Evolutionary conservation across 2,797 vertebrate species (phyloP).

Genomic region (Ambastaia sidthimunki): DNA sequence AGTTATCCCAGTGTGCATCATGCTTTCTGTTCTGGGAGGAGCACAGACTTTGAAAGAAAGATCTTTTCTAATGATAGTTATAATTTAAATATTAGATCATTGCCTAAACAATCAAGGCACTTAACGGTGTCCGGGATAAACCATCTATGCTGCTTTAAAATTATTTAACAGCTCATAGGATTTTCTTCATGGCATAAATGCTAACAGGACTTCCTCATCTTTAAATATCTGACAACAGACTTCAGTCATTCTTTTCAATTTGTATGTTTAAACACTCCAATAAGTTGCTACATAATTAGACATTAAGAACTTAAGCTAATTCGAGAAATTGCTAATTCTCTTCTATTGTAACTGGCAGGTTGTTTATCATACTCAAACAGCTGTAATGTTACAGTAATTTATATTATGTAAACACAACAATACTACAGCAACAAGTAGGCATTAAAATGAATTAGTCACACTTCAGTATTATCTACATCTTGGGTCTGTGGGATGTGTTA

Average conservation of each 20-base stretch:
- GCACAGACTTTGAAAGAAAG: conserved; percentile 1
- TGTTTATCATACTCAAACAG: background rate
- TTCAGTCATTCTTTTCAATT: too few relatives aligned
- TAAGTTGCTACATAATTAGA: too few relatives aligned
- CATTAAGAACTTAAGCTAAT: too few relatives aligned
- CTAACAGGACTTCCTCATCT: too few relatives aligned
- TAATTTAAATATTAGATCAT: conserved; percentile 28
- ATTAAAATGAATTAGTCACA: too few relatives aligned
- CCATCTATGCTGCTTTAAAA: background rate
- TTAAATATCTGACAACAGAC: too few relatives aligned
- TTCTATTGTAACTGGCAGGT: conserved; percentile 1
- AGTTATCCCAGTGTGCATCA: conserved; percentile 13
- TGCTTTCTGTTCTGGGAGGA: conserved; percentile 6
- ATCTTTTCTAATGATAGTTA: conserved; percentile 2
- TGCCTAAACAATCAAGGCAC: conserved; percentile 53
- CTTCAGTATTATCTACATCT: background rate
- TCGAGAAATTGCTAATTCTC: background rate
- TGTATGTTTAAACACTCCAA: too few relatives aligned
- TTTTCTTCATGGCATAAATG: background rate
- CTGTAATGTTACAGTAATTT: too few relatives aligned
- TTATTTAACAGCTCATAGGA: too few relatives aligned
- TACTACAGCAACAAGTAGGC: too few relatives aligned
- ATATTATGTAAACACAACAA: too few relatives aligned
- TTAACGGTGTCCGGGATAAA: conserved; percentile 37
- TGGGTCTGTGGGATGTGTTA: background rate